Percentiles rank a stretch among this genome's conserved stretches.
Evolutionary conservation across 2,797 vertebrate genomes (phyloP).

Genomic region (Harpagifer antarcticus): DNA sequence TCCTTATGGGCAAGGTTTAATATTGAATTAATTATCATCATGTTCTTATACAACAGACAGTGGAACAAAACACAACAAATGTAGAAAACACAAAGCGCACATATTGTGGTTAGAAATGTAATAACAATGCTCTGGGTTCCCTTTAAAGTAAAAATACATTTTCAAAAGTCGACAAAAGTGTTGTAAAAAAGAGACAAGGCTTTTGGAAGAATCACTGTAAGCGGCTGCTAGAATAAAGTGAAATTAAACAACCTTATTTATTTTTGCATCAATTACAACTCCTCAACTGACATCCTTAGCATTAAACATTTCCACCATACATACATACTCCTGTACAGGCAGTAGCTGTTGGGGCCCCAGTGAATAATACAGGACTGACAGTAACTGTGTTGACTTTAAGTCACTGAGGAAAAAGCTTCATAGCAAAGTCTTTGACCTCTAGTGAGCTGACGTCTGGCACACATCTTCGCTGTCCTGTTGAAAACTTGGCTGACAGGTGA

Average conservation of each 20-base stretch:
- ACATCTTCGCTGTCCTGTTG: constrained; percentile 3
- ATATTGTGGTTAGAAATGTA: not conserved
- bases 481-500: constrained; percentile 24
- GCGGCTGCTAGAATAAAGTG: not conserved
- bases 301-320: not conserved
- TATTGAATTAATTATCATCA: not conserved
- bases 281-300: not conserved
- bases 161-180: not conserved
- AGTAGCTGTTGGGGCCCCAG: not conserved
- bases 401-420: constrained; percentile 22
- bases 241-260: not conserved
- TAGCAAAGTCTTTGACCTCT: constrained; percentile 34
- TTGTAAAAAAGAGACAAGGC: not conserved
- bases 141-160: too few relatives aligned
- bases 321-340: not conserved
- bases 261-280: not conserved
- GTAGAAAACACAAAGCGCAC: not conserved
- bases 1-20: not conserved
- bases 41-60: too few relatives aligned
- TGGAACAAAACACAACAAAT: not conserved
- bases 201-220: not conserved
- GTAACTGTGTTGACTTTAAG: constrained; percentile 37
- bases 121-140: too few relatives aligned
- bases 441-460: constrained; percentile 41
- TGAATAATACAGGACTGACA: constrained; percentile 16